A percentile compares a stretch with the other conserved stretches of the same genome.
phyloP scores from a whole-genome alignment of 2,888 invertebrate genomes.

The Ormyrus nitidulus region DNA sequence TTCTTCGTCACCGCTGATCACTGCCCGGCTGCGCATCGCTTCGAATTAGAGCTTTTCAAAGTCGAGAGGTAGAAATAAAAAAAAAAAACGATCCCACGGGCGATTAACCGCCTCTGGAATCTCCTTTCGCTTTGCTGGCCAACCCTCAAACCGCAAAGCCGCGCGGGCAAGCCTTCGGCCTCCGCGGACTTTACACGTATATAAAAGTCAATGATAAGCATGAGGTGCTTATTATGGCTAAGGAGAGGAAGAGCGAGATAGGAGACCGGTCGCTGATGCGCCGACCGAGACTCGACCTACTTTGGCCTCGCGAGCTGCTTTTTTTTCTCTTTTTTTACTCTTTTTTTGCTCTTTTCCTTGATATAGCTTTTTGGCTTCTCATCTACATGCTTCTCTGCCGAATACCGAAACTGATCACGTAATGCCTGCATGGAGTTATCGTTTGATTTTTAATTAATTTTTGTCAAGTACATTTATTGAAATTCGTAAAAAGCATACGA shows the following conservation, averaged over 20 bases:
- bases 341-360: background rate
- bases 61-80: too few relatives aligned
- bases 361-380: slow-evolving; percentile 11
- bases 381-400: background rate
- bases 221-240: slow-evolving; percentile 12
- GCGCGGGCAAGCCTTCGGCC: too few relatives aligned
- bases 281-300: slow-evolving; percentile 24
- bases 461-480: too few relatives aligned
- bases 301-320: background rate
- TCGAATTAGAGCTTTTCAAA: too few relatives aligned
- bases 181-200: too few relatives aligned
- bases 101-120: slow-evolving; percentile 7
- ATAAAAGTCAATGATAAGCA: slow-evolving; percentile 20
- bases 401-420: background rate
- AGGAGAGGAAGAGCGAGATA: background rate
- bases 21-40: too few relatives aligned
- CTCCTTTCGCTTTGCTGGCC: too few relatives aligned
- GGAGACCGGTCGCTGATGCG: background rate
- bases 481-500: too few relatives aligned
- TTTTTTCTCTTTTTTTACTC: background rate
- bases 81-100: slow-evolving; percentile 3
- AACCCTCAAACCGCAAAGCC: too few relatives aligned
- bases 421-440: background rate
- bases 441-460: background rate
- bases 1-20: too few relatives aligned